Conservation (phyloP, 92 coral and sea anemone genomes). For the Epizoanthus illoricatus region DNA sequence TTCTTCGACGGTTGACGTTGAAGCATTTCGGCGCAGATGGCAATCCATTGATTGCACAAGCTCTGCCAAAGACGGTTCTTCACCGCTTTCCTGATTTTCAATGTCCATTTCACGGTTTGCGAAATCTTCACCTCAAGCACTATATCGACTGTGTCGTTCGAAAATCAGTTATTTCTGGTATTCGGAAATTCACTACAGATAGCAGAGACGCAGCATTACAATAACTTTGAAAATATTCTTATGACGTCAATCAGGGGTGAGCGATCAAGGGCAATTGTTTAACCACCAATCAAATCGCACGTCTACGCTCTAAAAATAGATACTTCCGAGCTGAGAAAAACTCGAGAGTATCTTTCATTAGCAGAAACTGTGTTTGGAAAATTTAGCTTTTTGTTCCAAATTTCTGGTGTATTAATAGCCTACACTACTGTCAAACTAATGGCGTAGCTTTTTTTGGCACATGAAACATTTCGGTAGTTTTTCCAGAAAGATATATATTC, state of each 20-base stretch:
- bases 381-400: neutral
- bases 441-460: no score
- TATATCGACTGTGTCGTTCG: slow-evolving; percentile 17
- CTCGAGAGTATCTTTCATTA: neutral
- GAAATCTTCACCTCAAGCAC: slow-evolving; percentile 2
- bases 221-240: slow-evolving; percentile 20
- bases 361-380: neutral
- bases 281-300: slow-evolving; percentile 14
- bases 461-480: no score
- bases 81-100: neutral
- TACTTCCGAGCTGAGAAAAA: neutral
- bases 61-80: slow-evolving; percentile 3
- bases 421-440: neutral
- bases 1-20: slow-evolving; percentile 12
- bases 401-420: neutral
- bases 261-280: slow-evolving; percentile 26
- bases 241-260: slow-evolving; percentile 38
- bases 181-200: slow-evolving; percentile 15
- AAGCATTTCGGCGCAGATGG: slow-evolving; percentile 12
- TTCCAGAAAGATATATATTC: no score
- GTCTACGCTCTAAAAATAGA: slow-evolving; percentile 27
- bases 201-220: neutral
- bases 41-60: slow-evolving; percentile 23
- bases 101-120: slow-evolving; percentile 16
- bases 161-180: slow-evolving; percentile 17